Evolutionary conservation across 2,113 vertebrate species (phyloP).

Genomic region (Brachionichthys hirsutus): DNA sequence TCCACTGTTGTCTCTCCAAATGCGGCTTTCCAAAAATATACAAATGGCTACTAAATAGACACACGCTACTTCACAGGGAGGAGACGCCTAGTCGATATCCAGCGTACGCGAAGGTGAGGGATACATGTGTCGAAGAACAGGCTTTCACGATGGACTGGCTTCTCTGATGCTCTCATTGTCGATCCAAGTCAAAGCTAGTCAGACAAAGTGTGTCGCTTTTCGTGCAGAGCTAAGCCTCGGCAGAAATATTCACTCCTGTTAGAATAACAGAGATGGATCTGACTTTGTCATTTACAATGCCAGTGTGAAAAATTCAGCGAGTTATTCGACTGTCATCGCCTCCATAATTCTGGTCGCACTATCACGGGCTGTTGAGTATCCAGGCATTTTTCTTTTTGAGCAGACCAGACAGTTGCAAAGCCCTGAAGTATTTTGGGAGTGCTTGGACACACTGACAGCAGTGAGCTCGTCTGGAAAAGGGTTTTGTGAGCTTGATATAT

Average conservation of each 20-base stretch:
- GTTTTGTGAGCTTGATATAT: neutral
- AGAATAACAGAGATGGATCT: slow-evolving; percentile 45
- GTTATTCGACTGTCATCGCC: slow-evolving; percentile 45
- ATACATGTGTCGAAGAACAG: slow-evolving; percentile 43
- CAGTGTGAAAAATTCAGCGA: slow-evolving; percentile 34
- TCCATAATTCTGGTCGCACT: slow-evolving; percentile 31
- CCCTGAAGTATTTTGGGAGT: slow-evolving; percentile 55
- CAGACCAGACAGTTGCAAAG: slow-evolving; percentile 51
- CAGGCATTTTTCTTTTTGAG: slow-evolving; percentile 47
- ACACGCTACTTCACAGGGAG: slow-evolving; percentile 16
- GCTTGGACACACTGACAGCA: slow-evolving; percentile 50
- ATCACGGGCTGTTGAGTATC: slow-evolving; percentile 34
- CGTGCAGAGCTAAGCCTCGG: neutral
- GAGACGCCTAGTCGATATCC: slow-evolving; percentile 24
- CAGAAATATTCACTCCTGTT: no score
- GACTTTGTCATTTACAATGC: slow-evolving; percentile 28
- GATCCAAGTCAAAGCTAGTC: slow-evolving; percentile 33
- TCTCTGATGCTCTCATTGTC: slow-evolving; percentile 20
- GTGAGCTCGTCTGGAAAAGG: slow-evolving; percentile 43
- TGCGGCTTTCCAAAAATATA: slow-evolving; percentile 59
- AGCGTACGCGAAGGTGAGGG: slow-evolving; percentile 29
- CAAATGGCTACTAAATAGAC: slow-evolving; percentile 40
- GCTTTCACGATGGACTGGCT: slow-evolving; percentile 31
- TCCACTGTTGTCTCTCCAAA: slow-evolving; percentile 47
- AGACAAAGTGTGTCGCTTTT: slow-evolving; percentile 36